phyloP scores from a whole-genome alignment of 2,113 vertebrate species.

The Caloenas nicobarica region DNA sequence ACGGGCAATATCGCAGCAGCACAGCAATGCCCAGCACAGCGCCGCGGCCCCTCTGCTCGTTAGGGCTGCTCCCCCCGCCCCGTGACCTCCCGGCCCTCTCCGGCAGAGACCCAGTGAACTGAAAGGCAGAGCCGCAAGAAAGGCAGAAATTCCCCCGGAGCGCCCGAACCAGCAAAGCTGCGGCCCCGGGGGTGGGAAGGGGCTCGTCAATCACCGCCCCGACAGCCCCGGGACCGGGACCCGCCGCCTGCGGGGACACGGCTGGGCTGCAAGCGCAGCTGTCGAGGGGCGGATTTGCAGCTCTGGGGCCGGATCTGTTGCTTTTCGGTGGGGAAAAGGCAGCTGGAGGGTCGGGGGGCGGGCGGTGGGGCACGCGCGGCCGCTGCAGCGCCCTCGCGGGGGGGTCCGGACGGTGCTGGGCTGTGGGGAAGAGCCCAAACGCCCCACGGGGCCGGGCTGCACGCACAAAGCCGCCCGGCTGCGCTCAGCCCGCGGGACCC shows the following conservation, averaged over 20 bases:
- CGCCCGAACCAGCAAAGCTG: not conserved
- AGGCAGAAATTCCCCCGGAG: not conserved
- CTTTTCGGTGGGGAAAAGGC: fast-evolving
- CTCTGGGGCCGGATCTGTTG: not conserved
- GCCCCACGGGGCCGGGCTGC: not conserved
- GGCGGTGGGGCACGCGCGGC: not conserved
- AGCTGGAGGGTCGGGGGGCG: not conserved
- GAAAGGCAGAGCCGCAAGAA: not conserved
- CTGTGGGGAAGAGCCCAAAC: not conserved
- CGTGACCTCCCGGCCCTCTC: not conserved
- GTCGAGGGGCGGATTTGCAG: not conserved
- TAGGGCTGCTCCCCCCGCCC: not conserved
- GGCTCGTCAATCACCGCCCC: not conserved
- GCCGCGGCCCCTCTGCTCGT: not conserved
- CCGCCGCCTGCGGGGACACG: not conserved
- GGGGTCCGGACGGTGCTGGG: not conserved
- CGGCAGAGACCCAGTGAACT: not conserved
- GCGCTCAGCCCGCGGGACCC: not conserved
- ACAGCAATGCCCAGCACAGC: not conserved
- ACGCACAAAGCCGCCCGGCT: not conserved
- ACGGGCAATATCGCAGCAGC: fast-evolving
- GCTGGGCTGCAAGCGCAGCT: not conserved
- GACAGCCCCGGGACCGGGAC: not conserved
- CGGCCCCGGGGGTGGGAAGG: not conserved
- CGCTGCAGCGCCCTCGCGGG: not conserved